Percentiles rank a stretch among this genome's conserved stretches.
Conservation (phyloP, 2,888 invertebrate species). For the Cryptus viduatorius region DNA sequence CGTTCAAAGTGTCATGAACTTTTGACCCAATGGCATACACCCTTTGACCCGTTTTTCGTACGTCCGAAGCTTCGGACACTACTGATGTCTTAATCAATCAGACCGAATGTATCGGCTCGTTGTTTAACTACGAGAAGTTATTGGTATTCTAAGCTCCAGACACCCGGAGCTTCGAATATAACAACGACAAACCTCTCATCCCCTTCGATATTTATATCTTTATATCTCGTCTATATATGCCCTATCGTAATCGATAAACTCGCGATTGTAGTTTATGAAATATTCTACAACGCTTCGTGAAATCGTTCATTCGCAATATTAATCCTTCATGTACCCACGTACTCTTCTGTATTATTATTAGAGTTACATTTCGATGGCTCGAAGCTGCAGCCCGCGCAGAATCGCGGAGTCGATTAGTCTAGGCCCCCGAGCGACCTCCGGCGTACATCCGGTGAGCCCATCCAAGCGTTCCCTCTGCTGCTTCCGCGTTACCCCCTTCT, state of each 20-base stretch:
- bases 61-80: background rate
- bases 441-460: slow-evolving; percentile 64
- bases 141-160: too few relatives aligned
- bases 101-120: too few relatives aligned
- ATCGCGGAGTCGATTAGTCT: slow-evolving; percentile 58
- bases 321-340: background rate
- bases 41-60: background rate
- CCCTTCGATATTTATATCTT: too few relatives aligned
- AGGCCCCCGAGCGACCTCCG: slow-evolving; percentile 64
- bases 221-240: background rate
- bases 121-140: too few relatives aligned
- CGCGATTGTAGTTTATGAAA: background rate
- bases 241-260: background rate
- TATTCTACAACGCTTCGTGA: background rate
- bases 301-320: background rate
- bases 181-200: too few relatives aligned
- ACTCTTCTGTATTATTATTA: background rate
- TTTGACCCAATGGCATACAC: slow-evolving; percentile 53
- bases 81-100: too few relatives aligned
- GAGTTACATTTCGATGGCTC: slow-evolving; percentile 29
- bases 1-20: slow-evolving; percentile 58
- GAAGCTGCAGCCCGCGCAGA: slow-evolving; percentile 25
- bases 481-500: slow-evolving; percentile 50
- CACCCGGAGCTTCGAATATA: too few relatives aligned
- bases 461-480: slow-evolving; percentile 60